Evolutionary conservation across 2,113 vertebrate genomes (phyloP), one percentile per base, ranked within the genome.

Genomic region (Erythrocebus patas): DNA sequence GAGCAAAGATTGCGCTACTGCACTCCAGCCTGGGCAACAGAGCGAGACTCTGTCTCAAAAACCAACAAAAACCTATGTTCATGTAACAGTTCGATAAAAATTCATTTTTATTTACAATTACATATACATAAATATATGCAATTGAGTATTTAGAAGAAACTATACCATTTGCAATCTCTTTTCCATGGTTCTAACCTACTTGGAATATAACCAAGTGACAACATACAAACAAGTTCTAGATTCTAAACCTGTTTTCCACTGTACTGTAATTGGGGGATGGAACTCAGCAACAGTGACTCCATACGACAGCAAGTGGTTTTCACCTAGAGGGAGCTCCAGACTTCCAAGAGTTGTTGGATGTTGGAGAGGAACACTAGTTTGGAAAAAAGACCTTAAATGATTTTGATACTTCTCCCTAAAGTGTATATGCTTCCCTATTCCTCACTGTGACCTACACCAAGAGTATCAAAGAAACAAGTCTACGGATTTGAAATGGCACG

Each of bases 391-490:
- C 6, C 52, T 27, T 38, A n/a, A 18, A 16, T 8, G 20, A 52
- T 25, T 43, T 40, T 10, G 38, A 12, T 27, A n/a, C 48, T 81
- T 93, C 9, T 50, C 1, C 48, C 45, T 66, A 20, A 12, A 48
- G 4, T 2, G 14, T 18, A 38, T 1, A 32, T 17, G 22, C 8
- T 82, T 35, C 40, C n/a, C 18, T 22, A 87, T 0, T 3, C 9
- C n/a, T 61, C 30, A 45, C 85, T 40, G 30, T 9, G 55, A n/a
- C 23, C 57, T 40, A 43, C 23, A 79, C 16, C 38, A 45, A 50
- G 59, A n/a, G 61, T 18, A 90, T 27, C 55, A 50, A 89, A 52
- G 18, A 75, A 32, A 38, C 11, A 61, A 59, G 14, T 27, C n/a
- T 27, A 32, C 30, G 6, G 32, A 83, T 25, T 72, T 68, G 30